These are phyloP conservation scores for Nothoprocta pentlandii DNA, from an alignment of 2,113 vertebrate species.

Conservation along the genomic window DNA sequence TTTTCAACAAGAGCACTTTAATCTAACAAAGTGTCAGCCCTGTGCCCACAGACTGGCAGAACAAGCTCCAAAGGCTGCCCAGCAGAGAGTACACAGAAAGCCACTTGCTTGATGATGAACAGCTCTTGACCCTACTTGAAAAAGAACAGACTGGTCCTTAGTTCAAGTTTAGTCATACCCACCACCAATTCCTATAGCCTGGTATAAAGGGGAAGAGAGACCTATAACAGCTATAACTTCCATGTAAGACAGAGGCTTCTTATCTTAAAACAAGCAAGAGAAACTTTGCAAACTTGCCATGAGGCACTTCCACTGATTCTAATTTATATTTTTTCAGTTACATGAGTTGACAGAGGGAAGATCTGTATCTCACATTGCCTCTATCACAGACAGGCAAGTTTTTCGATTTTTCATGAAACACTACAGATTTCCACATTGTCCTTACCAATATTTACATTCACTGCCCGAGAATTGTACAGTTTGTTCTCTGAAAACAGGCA, in stretches of 20 bases:
- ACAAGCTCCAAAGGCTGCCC: neutral
- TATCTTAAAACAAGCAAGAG: neutral
- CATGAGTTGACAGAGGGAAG: neutral
- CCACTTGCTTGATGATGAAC: constrained; percentile 26
- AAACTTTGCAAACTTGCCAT: neutral
- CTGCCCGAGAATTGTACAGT: neutral
- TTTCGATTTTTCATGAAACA: neutral
- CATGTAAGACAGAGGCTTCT: fast-evolving
- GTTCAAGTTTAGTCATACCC: neutral
- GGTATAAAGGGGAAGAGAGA: neutral
- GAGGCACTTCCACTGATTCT: neutral
- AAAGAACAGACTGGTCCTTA: constrained; percentile 9
- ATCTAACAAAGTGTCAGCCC: neutral
- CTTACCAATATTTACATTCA: neutral
- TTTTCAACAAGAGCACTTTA: neutral
- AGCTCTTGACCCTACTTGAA: constrained; percentile 13
- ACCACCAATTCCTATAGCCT: neutral
- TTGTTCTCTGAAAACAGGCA: neutral
- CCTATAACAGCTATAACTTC: neutral
- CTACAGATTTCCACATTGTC: neutral
- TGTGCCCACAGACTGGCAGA: neutral
- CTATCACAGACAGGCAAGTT: neutral
- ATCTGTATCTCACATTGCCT: neutral
- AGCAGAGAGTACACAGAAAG: neutral
- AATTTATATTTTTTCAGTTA: neutral